These are phyloP conservation scores for Tyto alba DNA, from an alignment of 2,113 vertebrate genomes.

Conservation along the genomic window DNA sequence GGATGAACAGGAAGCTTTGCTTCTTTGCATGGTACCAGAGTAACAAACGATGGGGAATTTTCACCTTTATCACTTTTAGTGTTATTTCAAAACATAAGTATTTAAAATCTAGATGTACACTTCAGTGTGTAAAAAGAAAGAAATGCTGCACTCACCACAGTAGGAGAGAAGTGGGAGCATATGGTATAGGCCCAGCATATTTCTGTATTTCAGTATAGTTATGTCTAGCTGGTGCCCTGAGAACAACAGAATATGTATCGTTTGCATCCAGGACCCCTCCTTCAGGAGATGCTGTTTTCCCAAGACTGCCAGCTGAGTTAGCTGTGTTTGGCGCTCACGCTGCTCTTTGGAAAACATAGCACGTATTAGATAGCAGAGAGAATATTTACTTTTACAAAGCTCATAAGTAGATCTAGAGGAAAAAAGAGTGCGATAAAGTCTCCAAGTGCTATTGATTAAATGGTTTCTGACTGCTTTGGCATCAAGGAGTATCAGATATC, in stretches of 20 bases:
- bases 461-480: background rate
- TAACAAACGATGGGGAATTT: background rate
- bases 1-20: background rate
- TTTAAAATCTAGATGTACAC: background rate
- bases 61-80: background rate
- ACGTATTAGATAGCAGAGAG: background rate
- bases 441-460: background rate
- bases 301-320: background rate
- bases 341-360: background rate
- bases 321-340: background rate
- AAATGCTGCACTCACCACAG: background rate
- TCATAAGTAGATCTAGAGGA: background rate
- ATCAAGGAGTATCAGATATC: background rate
- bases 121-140: background rate
- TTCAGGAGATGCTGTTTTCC: background rate
- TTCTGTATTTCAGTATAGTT: background rate
- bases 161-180: background rate
- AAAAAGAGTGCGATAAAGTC: background rate
- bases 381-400: background rate
- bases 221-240: background rate
- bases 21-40: background rate
- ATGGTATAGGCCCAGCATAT: background rate
- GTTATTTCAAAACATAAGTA: background rate
- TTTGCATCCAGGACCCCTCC: background rate
- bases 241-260: rapidly evolving